A percentile compares a stretch with the other conserved stretches of the same genome.
phyloP scores from a whole-genome alignment of 2,113 vertebrate genomes.

The Tichodroma muraria region DNA sequence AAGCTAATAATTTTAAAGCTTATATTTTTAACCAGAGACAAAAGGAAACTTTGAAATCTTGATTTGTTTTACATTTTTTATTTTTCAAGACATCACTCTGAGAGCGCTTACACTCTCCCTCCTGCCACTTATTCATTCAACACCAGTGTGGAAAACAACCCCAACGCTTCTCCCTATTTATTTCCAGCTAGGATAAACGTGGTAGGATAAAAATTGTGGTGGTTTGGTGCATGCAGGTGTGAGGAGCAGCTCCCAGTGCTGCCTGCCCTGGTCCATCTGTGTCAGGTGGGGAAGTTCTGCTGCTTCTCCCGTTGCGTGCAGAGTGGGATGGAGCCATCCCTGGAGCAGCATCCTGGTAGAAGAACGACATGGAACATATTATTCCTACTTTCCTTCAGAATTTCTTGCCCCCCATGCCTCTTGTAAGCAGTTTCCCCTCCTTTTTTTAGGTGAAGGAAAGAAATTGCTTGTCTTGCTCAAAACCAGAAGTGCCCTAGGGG shows the following conservation, averaged over 20 bases:
- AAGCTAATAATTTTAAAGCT: neutral
- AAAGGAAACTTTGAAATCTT: neutral
- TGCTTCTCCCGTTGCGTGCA: rapidly evolving
- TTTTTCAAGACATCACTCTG: neutral
- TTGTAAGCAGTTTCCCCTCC: neutral
- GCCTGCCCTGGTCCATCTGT: rapidly evolving
- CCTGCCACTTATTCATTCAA: neutral
- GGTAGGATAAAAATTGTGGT: rapidly evolving
- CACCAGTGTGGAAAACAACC: neutral
- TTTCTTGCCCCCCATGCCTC: neutral
- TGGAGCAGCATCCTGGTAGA: rapidly evolving
- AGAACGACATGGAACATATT: rapidly evolving
- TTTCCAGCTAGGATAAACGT: neutral
- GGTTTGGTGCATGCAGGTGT: neutral
- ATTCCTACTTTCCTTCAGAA: neutral
- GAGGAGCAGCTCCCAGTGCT: neutral
- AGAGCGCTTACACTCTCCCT: neutral
- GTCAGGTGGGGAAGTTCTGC: rapidly evolving
- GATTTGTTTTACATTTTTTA: neutral
- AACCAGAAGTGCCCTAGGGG: neutral
- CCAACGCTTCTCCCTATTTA: neutral
- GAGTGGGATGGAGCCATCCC: neutral
- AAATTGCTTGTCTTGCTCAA: neutral
- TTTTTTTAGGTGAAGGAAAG: neutral
- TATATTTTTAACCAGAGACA: neutral